Base-by-base conservation (phyloP, 2,797 vertebrate genomes). In the Dryobates pubescens region DNA sequence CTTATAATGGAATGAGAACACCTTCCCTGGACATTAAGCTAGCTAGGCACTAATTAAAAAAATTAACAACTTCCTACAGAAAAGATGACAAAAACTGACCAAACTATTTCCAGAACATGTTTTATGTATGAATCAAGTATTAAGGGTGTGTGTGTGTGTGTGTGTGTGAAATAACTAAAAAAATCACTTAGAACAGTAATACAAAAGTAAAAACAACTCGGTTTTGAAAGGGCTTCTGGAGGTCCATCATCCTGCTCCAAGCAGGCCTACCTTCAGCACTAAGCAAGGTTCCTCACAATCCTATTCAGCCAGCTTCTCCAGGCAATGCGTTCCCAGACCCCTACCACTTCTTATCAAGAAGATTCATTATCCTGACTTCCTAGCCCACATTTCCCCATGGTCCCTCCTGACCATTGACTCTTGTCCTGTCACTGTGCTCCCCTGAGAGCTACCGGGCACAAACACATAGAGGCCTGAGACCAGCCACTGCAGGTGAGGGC, bases 381-480 rank as follows among this genome's bases (percentile, higher is more conserved):
- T 10, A 24, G 20, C 1, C 16, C 63, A 27, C 47, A 41, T 10
- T 30, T 27, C 74, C 24, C 20, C 3, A 1, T 12, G 11, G 5
- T 59, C 15, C 15, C 43, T 51, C 11, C 54, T 10, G 15, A n/a
- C 18, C 2, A 0, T 0, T 26, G 34, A 54, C 88, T 29, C 64
- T 30, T 26, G 19, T 9, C 29, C 59, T 2, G 8, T 5, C 74
- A 3, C 51, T 1, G 5, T 1, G 3, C 3, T 16, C 29, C 34
- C 1, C 82, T 49, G 38, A 23, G 16, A 23, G 15, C 38, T 43
- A 11, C 15, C 7, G 4, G 0, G 5, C 63, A 6, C 0, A 6
- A 41, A 26, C 47, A 18, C 0, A 0, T 0, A 1, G 17, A 13
- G 45, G 18, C 49, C 72, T 1, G 17, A 10, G 43, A 13, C 8